These are phyloP conservation scores for Oncorhynchus kisutch DNA, from an alignment of 2,113 vertebrate species.

Conservation along the genomic window DNA sequence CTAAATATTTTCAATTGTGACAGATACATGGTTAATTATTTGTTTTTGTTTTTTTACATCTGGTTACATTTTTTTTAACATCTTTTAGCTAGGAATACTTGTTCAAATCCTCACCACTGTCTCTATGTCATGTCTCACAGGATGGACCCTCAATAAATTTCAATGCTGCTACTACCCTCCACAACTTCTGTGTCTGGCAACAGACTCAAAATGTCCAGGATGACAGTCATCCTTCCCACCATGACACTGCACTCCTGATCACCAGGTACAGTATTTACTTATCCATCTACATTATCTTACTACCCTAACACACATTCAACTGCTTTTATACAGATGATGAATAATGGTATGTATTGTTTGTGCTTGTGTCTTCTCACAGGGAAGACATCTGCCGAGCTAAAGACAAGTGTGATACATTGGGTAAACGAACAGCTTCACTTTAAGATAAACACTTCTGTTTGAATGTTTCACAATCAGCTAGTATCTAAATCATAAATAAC, in stretches of 20 bases:
- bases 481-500: no score
- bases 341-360: not conserved
- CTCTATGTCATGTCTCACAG: constrained; percentile 57
- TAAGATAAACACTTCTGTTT: constrained; percentile 15
- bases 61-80: not conserved
- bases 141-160: constrained; percentile 91
- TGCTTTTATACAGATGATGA: not conserved
- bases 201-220: constrained; percentile 87
- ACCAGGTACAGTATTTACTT: constrained; percentile 78
- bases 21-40: no score
- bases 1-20: not conserved
- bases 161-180: constrained; percentile 89
- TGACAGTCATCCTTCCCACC: constrained; percentile 88
- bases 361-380: constrained; percentile 69
- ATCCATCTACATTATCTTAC: not conserved
- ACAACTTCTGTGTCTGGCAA: constrained; percentile 96
- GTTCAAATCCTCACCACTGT: not conserved
- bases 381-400: constrained; percentile 96
- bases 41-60: no score
- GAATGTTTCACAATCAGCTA: no score
- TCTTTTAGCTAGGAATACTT: not conserved
- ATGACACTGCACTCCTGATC: constrained; percentile 95
- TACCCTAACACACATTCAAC: not conserved
- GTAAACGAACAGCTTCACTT: constrained; percentile 73
- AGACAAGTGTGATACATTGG: constrained; percentile 96